Conservation (phyloP, 2,113 vertebrate genomes). For the Raja brachyura region DNA sequence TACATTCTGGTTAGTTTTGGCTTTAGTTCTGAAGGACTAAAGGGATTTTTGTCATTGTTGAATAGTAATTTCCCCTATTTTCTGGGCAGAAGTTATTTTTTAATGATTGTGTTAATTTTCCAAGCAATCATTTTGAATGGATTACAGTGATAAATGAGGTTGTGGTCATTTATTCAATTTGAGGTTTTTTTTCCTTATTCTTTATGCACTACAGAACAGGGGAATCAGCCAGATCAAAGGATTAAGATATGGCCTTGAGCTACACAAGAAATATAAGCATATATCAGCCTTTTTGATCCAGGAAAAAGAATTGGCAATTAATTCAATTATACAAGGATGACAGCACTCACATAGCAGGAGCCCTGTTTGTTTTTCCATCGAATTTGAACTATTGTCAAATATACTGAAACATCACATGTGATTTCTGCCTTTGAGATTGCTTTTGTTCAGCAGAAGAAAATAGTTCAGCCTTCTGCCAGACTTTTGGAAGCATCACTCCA, state of each 20-base stretch:
- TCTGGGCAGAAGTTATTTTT: background rate
- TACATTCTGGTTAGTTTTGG: background rate
- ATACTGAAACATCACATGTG: background rate
- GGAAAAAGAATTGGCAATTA: background rate
- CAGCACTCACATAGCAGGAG: background rate
- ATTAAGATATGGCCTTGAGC: background rate
- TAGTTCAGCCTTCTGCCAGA: too few relatives aligned
- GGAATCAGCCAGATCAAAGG: slow-evolving; percentile 4
- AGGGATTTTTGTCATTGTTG: background rate
- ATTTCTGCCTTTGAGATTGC: background rate
- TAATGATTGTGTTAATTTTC: slow-evolving; percentile 25
- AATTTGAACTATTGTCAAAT: background rate
- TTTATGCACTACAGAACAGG: background rate
- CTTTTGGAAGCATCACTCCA: background rate
- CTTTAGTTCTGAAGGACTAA: background rate
- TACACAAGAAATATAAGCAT: slow-evolving; percentile 14
- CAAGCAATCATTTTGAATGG: slow-evolving; percentile 19
- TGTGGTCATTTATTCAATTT: background rate
- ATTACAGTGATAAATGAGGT: background rate
- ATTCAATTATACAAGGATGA: background rate
- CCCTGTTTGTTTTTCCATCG: background rate
- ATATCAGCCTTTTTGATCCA: background rate
- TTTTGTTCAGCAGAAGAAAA: background rate
- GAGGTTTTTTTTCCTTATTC: background rate
- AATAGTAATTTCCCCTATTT: background rate